These are phyloP conservation scores for Pedetes capensis DNA, from an alignment of 2,113 vertebrate species.

Conservation along the genomic window DNA sequence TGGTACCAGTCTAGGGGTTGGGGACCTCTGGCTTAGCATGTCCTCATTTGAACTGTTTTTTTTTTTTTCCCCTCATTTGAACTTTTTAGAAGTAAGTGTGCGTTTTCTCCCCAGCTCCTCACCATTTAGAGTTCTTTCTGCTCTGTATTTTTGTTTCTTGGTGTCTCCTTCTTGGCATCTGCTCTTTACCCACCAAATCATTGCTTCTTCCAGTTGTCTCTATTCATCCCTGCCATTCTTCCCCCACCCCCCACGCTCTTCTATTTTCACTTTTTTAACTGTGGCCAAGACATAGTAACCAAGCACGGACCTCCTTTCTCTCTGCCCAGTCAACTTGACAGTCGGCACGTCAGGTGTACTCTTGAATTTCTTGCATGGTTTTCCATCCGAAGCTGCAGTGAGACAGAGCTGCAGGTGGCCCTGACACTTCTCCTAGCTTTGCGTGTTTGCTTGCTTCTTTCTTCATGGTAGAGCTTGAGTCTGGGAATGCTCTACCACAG, in stretches of 20 bases:
- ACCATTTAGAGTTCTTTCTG: background rate
- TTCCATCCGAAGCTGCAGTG: background rate
- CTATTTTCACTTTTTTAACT: background rate
- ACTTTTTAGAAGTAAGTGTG: background rate
- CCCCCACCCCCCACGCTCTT: background rate
- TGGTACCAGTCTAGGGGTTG: too few relatives aligned
- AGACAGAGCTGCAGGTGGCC: background rate
- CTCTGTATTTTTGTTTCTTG: background rate
- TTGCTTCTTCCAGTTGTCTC: background rate
- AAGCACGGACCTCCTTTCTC: background rate
- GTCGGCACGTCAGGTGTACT: background rate
- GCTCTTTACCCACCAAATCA: background rate
- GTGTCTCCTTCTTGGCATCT: background rate
- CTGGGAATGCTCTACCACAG: background rate
- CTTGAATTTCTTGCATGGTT: background rate
- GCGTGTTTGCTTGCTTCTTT: background rate
- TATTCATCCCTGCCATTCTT: background rate
- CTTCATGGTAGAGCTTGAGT: background rate
- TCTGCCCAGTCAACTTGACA: background rate
- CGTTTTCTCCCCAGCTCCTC: background rate
- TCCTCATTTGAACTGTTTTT: background rate
- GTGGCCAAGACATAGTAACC: background rate
- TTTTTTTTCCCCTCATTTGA: background rate
- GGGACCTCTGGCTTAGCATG: background rate
- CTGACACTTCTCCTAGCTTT: background rate